Conservation (phyloP, 2,797 vertebrate species). For the Graptemys geographica region DNA sequence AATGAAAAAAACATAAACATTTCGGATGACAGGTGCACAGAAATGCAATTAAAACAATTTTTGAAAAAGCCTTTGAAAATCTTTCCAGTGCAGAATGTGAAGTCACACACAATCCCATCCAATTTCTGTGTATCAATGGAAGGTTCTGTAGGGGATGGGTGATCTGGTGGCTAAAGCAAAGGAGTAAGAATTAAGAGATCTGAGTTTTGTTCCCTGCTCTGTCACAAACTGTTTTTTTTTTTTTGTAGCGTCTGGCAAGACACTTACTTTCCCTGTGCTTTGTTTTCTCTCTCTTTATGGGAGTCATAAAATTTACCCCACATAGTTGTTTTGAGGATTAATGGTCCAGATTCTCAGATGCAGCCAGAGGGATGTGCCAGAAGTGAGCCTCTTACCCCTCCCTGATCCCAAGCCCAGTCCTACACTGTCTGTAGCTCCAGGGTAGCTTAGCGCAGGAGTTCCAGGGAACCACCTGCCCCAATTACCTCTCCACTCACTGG, state of each 20-base stretch:
- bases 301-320: not conserved
- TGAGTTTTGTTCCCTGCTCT: fast-evolving
- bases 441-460: not conserved
- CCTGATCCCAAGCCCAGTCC: not conserved
- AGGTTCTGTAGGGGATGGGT: not conserved
- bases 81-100: not conserved
- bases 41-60: not conserved
- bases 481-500: not conserved
- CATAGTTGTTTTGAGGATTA: not conserved
- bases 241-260: not conserved
- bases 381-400: too few relatives aligned
- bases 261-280: not conserved
- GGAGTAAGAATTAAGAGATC: not conserved
- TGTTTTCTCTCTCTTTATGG: not conserved
- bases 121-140: not conserved
- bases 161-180: not conserved
- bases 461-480: not conserved
- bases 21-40: not conserved
- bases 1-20: not conserved
- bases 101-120: not conserved
- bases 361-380: not conserved
- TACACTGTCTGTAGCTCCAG: not conserved
- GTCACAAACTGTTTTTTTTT: not conserved
- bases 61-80: not conserved
- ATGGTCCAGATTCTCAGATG: not conserved